A percentile compares a stretch with the other conserved stretches of the same genome.
These are phyloP conservation scores for Cyanoramphus novaezelandiae DNA, from an alignment of 2,113 vertebrate genomes.

Conservation along the genomic window DNA sequence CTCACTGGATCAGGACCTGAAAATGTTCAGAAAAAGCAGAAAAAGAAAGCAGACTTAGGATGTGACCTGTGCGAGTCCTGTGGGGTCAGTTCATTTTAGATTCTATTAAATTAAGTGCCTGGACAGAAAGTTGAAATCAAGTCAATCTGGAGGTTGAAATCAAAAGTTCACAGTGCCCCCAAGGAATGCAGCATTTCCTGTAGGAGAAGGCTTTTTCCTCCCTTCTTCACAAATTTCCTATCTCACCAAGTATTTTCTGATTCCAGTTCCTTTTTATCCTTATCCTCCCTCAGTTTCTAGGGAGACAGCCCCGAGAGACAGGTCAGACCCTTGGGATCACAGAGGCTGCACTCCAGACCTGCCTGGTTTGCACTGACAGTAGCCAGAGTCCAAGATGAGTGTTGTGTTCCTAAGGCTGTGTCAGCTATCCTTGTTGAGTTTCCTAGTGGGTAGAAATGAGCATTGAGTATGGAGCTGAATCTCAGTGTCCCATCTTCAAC, in stretches of 20 bases:
- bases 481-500: background rate
- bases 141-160: background rate
- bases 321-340: background rate
- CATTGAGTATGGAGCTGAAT: background rate
- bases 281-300: background rate
- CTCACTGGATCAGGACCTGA: background rate
- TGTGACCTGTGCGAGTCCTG: background rate
- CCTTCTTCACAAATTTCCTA: background rate
- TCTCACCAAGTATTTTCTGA: background rate
- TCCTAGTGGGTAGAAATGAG: background rate
- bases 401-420: background rate
- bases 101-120: background rate
- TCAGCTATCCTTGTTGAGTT: background rate
- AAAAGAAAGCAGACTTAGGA: background rate
- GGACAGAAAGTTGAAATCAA: background rate
- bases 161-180: background rate
- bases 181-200: accelerated
- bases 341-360: background rate
- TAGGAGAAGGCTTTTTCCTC: background rate
- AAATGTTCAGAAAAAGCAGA: background rate
- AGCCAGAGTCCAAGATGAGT: background rate
- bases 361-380: background rate
- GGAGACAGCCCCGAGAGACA: background rate
- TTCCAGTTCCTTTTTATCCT: background rate
- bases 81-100: accelerated